A percentile compares a stretch with the other conserved stretches of the same genome.
Conservation (phyloP, 2,113 vertebrate genomes). For the Gymnarchus niloticus region DNA sequence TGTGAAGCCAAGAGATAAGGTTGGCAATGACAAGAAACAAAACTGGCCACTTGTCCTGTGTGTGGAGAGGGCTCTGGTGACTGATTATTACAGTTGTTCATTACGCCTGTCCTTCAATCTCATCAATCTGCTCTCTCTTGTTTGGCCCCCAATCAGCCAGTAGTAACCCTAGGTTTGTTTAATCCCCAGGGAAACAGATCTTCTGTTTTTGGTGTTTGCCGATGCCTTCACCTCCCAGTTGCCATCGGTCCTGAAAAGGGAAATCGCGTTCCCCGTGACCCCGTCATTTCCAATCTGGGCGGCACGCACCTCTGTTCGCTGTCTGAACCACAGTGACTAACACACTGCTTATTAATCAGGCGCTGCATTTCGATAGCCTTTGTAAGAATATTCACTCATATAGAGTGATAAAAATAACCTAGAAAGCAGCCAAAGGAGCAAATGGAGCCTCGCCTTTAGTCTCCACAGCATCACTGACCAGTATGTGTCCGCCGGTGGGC, state of each 20-base stretch:
- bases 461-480: constrained; percentile 57
- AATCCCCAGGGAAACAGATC: too few relatives aligned
- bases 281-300: background rate
- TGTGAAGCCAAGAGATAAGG: background rate
- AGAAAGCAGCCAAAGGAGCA: background rate
- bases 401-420: background rate
- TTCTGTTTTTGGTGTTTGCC: background rate
- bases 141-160: background rate
- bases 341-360: background rate
- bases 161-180: too few relatives aligned
- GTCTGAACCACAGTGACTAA: too few relatives aligned
- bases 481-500: constrained; percentile 95
- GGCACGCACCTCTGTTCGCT: too few relatives aligned
- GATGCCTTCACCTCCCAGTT: background rate
- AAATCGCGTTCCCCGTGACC: background rate
- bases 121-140: too few relatives aligned
- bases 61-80: background rate
- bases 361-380: too few relatives aligned
- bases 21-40: background rate
- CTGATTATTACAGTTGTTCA: too few relatives aligned
- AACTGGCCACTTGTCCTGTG: background rate
- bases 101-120: too few relatives aligned
- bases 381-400: too few relatives aligned
- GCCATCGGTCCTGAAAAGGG: background rate
- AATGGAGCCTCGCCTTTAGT: too few relatives aligned